phyloP scores from a whole-genome alignment of 2,797 vertebrate species.

The Galaxias olidus region DNA sequence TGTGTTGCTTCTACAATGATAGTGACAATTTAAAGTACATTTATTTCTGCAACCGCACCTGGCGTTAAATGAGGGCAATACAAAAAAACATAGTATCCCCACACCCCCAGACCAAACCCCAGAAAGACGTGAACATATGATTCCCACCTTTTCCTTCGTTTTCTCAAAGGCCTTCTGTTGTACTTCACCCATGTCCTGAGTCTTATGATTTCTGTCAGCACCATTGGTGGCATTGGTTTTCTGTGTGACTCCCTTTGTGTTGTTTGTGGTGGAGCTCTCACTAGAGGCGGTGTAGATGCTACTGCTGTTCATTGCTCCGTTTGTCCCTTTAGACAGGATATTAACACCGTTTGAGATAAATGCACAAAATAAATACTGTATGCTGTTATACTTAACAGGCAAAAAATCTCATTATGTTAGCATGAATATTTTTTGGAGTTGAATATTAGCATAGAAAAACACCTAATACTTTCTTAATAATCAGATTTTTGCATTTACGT shows the following conservation, averaged over 20 bases:
- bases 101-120: no score
- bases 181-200: constrained; percentile 66
- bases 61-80: no score
- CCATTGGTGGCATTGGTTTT: constrained; percentile 69
- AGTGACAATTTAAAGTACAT: background rate
- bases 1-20: constrained; percentile 76
- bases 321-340: constrained; percentile 74
- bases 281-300: constrained; percentile 70
- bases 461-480: constrained; percentile 32
- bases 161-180: constrained; percentile 76
- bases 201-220: constrained; percentile 67
- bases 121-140: constrained; percentile 18
- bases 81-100: no score
- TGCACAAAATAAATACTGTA: no score
- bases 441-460: constrained; percentile 27
- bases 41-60: no score
- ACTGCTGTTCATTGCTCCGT: constrained; percentile 83
- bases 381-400: constrained; percentile 6
- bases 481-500: constrained; percentile 29
- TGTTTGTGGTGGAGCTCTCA: constrained; percentile 67
- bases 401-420: constrained; percentile 10
- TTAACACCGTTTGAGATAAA: constrained; percentile 23
- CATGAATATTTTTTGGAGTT: constrained; percentile 8
- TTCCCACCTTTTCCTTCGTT: constrained; percentile 87
- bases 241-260: constrained; percentile 63